Base-by-base conservation (phyloP, 2,113 vertebrate species). In the Danionella cerebrum region DNA sequence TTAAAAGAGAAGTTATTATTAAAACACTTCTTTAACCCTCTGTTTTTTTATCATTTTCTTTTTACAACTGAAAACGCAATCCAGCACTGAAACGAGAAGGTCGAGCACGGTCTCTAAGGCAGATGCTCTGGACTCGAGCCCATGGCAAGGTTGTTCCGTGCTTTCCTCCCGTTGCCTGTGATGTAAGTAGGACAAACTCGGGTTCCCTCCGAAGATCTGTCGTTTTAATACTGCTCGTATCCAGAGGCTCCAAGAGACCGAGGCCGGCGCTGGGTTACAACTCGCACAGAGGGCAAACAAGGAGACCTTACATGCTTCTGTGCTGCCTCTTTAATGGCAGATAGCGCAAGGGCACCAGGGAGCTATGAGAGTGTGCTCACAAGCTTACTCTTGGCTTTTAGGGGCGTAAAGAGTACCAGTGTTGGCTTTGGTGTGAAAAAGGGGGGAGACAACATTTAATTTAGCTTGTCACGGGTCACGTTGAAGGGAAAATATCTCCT, bases 101-200 rank as follows among this genome's bases (percentile, higher is more conserved):
- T 79, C 60, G 53, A 21, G 35, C 55, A 44, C 25, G 21, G 22
- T 38, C 25, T 44, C 36, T 25, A 42, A 52, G 60, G 44, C 44
- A 64, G 71, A 72, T 67, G 65, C 62, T 35, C 50, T n/a, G 38
- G 47, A 64, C 44, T 48, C 19, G 42, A 69, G 65, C 70, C 72
- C 24, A 42, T 53, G 58, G 76, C 70, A 78, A 78, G 70, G 76
- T 67, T 48, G 31, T 18, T 55, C 41, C 48, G 25, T 45, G 62
- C 27, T 18, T 68, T 77, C 58, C 62, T 44, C 38, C 14, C 38
- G 47, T 68, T 21, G 53, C 36, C 41, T 16, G 41, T 42, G 55
- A 52, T 45, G 21, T 16, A 42, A 38, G 44, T 52, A 59, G 55
- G 65, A 51, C 64, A 51, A 68, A 68, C 18, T 33, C 65, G 48